Conservation (phyloP, 2,113 vertebrate genomes). For the Hypomesus transpacificus region DNA sequence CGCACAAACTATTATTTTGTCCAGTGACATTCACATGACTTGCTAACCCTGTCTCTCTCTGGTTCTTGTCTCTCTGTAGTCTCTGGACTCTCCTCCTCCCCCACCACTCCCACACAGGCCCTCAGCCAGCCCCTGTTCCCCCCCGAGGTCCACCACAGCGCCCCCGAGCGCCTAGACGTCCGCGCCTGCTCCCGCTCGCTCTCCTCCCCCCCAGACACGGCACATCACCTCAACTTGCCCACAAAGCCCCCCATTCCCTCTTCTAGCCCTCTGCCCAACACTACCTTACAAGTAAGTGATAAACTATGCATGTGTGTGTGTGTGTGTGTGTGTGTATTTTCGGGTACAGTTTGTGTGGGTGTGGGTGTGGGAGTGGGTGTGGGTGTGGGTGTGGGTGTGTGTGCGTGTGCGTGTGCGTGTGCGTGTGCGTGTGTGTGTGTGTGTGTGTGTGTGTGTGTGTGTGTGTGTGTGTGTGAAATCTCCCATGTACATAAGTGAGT, state of each 20-base stretch:
- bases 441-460: no score
- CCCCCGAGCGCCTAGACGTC: conserved; percentile 76
- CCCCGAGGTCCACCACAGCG: conserved; percentile 79
- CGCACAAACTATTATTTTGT: no score
- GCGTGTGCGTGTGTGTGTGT: no score
- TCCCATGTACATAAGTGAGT: no score
- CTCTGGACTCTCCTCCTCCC: conserved; percentile 85
- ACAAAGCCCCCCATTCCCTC: conserved; percentile 69
- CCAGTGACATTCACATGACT: background rate
- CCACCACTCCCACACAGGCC: conserved; percentile 86
- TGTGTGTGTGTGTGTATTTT: no score
- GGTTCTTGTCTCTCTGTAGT: conserved; percentile 62
- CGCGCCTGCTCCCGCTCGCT: conserved; percentile 75
- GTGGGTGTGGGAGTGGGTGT: no score
- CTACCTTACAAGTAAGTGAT: conserved; percentile 86
- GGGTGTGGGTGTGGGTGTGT: no score
- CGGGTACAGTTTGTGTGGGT: no score
- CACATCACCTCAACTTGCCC: conserved; percentile 77
- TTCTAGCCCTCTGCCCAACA: conserved; percentile 59
- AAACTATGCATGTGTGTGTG: background rate
- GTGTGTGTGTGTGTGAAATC: no score
- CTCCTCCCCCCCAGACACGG: conserved; percentile 79
- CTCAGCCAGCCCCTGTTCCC: conserved; percentile 83
- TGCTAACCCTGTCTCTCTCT: conserved; percentile 5
- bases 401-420: no score